Conservation (phyloP, 64 coral and sea anemone species). For the Cladopsammia gracilis region DNA sequence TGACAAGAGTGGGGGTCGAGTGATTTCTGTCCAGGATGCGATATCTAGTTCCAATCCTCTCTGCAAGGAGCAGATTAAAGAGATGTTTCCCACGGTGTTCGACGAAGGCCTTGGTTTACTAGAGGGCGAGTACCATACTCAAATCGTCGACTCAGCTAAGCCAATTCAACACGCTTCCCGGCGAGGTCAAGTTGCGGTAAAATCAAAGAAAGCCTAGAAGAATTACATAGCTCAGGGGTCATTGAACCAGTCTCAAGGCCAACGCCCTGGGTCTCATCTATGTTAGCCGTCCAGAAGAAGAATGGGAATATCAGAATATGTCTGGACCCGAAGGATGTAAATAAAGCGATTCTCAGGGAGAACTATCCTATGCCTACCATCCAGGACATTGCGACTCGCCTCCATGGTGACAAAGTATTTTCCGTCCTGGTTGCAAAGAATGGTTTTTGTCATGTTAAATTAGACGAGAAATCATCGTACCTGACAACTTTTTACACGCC, state of each 20-base stretch:
- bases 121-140: neutral
- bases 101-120: neutral
- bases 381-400: too few relatives aligned
- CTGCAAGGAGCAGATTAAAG: neutral
- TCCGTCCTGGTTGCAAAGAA: too few relatives aligned
- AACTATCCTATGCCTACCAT: too few relatives aligned
- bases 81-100: neutral
- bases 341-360: too few relatives aligned
- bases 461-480: too few relatives aligned
- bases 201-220: neutral
- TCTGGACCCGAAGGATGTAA: neutral
- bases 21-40: neutral
- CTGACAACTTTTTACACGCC: too few relatives aligned
- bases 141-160: neutral
- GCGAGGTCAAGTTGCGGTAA: neutral
- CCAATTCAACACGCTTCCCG: neutral
- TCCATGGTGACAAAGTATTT: too few relatives aligned
- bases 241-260: neutral
- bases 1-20: constrained; percentile 4
- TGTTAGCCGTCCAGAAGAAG: neutral
- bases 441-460: too few relatives aligned
- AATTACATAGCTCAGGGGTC: neutral
- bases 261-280: neutral
- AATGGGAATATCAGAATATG: neutral
- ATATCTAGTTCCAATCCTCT: neutral